These are phyloP conservation scores for Callyntrura sp. DNA, from an alignment of 2,888 invertebrate species.

Conservation along the genomic window DNA sequence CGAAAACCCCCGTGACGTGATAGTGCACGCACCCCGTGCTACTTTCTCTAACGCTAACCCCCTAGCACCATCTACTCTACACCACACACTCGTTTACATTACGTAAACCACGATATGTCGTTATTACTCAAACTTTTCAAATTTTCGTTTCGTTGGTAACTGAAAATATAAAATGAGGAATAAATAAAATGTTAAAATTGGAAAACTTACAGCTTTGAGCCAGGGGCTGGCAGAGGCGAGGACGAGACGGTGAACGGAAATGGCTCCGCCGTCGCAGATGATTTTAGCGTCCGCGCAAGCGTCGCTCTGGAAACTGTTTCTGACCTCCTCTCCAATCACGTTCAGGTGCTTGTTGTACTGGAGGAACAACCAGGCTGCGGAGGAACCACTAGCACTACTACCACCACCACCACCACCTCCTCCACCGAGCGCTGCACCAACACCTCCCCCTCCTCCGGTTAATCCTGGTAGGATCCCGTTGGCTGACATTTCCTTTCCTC, in stretches of 20 bases:
- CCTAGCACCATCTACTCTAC: background rate
- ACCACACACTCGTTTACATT: no score
- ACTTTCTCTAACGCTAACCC: conserved; percentile 17
- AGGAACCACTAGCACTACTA: conserved; percentile 7
- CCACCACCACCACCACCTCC: conserved; percentile 14
- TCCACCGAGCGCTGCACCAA: conserved; percentile 28
- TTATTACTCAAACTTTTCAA: no score
- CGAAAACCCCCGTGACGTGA: background rate
- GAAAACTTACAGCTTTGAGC: conserved; percentile 81
- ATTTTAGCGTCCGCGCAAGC: conserved; percentile 82
- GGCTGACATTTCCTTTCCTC: background rate
- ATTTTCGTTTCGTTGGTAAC: no score
- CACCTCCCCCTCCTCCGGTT: conserved; percentile 3
- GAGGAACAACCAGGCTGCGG: conserved; percentile 83
- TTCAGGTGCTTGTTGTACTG: conserved; percentile 84
- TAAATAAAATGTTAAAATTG: background rate
- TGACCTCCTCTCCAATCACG: conserved; percentile 83
- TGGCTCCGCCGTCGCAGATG: conserved; percentile 83
- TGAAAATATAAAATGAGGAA: no score
- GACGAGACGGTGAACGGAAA: conserved; percentile 82
- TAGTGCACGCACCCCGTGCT: background rate
- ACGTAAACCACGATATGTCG: no score
- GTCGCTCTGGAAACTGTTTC: conserved; percentile 83
- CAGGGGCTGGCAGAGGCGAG: conserved; percentile 83
- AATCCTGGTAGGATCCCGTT: conserved; percentile 17